Evolutionary conservation across 1,140 invertebrate species (phyloP).

Genomic region (Papilio helenus): DNA sequence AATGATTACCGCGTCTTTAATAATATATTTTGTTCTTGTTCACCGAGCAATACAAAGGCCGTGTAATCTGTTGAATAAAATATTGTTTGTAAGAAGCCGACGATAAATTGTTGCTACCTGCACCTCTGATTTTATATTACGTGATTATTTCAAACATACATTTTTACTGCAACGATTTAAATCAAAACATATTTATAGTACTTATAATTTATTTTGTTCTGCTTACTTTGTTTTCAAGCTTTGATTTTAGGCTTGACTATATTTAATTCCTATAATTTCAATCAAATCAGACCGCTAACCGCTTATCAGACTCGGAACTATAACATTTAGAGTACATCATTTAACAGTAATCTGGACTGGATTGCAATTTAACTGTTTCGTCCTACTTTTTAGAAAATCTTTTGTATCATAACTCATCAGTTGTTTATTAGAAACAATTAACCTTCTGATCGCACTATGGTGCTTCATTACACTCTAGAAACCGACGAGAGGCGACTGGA

Average conservation of each 20-base stretch:
- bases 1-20: conserved; percentile 26
- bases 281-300: neutral
- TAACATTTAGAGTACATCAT: too few relatives aligned
- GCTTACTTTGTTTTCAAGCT: neutral
- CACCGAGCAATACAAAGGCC: conserved; percentile 45
- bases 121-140: conserved; percentile 25
- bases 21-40: conserved; percentile 44
- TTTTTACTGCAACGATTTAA: conserved; percentile 35
- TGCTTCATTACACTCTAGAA: conserved; percentile 43
- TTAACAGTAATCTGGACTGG: too few relatives aligned
- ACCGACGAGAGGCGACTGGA: conserved; percentile 43
- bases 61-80: conserved; percentile 51
- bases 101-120: conserved; percentile 41
- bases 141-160: conserved; percentile 26
- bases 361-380: too few relatives aligned
- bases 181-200: neutral
- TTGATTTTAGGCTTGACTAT: too few relatives aligned
- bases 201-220: neutral
- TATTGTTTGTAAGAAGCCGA: conserved; percentile 46
- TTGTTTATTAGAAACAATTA: conserved; percentile 26
- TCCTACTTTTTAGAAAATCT: too few relatives aligned
- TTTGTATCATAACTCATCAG: neutral
- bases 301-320: neutral
- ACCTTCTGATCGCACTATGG: conserved; percentile 1
- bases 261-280: neutral